Base-by-base conservation (phyloP, 2,888 invertebrate genomes). In the Lepeophtheirus nordmannii region DNA sequence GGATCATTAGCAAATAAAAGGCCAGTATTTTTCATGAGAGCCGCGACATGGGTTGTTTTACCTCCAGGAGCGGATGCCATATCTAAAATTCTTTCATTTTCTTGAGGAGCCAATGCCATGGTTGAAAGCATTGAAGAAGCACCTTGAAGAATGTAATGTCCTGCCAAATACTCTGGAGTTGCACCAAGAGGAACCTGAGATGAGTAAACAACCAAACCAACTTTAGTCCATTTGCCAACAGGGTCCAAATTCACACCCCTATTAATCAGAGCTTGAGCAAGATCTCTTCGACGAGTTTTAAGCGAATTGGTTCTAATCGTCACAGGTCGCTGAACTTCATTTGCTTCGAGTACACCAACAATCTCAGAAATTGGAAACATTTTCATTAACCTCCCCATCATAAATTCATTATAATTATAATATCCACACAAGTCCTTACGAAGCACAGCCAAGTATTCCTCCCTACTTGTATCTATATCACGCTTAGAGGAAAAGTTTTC, bases 61-160 rank as follows among this genome's bases (percentile, higher is more conserved):
- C 98, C 98, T 60, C 98, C 98, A 0, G 98, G 98, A 0, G 98
- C 98, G 0, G 96, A 85, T 74, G 93, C 90, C 92, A 99, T 89
- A 74, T 99, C 98, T 40, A 99, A 79, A 70, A 97, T 84, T 70
- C 85, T 81, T 77, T 97, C 96, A 73, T 90, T 87, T 78, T 92
- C 93, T 78, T 93, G 91, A 0, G 98, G 97, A 0, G 91, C 93
- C 65, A 99, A 79, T 0, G 98, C 90, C 90, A 98, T 94, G 0
- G 98, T 97, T 0, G 98, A 97, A 65, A 99, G 78, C 73, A 94
- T 84, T 79, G 96, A 97, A 1, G 94, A 92, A 14, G 94, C 96
- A 10, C 96, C 96, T 73, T 77, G 71, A 67, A 97, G 81, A 74
- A 96, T 90, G 74, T 98, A 98, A 75, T 98, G 93, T 0, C 98